Evolutionary conservation across 1,140 invertebrate genomes (phyloP), one percentile per base, ranked within the genome.

Genomic region (Dysdera silvatica): DNA sequence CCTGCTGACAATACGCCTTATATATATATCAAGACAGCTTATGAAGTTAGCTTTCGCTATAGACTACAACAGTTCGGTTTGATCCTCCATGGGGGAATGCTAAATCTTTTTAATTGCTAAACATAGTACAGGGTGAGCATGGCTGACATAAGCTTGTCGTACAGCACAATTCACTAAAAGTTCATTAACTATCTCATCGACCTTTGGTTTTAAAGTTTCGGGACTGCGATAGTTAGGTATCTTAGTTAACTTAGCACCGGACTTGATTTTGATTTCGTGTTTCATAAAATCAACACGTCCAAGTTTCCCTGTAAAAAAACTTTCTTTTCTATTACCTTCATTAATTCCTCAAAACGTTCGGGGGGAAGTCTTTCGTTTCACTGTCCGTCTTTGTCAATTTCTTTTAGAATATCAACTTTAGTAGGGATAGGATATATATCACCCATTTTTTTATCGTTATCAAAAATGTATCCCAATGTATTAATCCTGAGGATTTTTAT

Each of bases 1-100:
- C 37, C 24, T 49, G 48, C 31, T 59, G 57, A 49, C 41, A 51
- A 51, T 37, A 51, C 16, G 45, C 57, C 20, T 51, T 48, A n/a
- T n/a, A n/a, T n/a, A n/a, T n/a, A n/a, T n/a, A n/a, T n/a, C n/a
- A n/a, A n/a, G n/a, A n/a, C n/a, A n/a, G n/a, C n/a, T n/a, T n/a
- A n/a, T n/a, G n/a, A n/a, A n/a, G n/a, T n/a, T n/a, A n/a, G n/a
- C n/a, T n/a, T n/a, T n/a, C n/a, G n/a, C n/a, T n/a, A n/a, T n/a
- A n/a, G n/a, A n/a, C n/a, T n/a, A n/a, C n/a, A n/a, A n/a, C n/a
- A n/a, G n/a, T n/a, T n/a, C n/a, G n/a, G n/a, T n/a, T n/a, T n/a
- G n/a, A n/a, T n/a, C n/a, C n/a, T n/a, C n/a, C n/a, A n/a, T n/a
- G n/a, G n/a, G n/a, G n/a, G n/a, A n/a, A n/a, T 24, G 43, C 10